Percentiles rank a stretch among this genome's conserved stretches.
Evolutionary conservation across 2,888 invertebrate species (phyloP).

Genomic region (Megaustenia siamemsis): DNA sequence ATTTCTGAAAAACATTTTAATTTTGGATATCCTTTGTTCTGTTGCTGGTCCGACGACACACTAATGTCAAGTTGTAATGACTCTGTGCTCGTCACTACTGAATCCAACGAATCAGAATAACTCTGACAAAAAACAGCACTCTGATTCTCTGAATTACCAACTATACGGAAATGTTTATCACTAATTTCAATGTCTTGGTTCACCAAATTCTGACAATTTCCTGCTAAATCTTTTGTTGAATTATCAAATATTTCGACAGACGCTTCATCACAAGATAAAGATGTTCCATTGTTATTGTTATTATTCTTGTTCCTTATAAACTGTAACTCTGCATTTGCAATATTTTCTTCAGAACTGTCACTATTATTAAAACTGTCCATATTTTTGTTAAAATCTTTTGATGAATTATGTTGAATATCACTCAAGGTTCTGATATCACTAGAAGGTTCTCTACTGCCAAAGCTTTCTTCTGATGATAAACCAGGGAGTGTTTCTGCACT

Average conservation of each 20-base stretch:
- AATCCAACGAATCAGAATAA: background rate
- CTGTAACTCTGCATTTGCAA: constrained; percentile 1
- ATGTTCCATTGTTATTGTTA: background rate
- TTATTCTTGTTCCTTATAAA: background rate
- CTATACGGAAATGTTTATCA: background rate
- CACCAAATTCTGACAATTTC: background rate
- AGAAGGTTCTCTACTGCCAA: background rate
- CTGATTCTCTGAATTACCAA: background rate
- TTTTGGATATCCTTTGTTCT: background rate
- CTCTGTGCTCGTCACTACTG: background rate
- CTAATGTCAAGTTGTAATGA: background rate
- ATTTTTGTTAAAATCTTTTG: background rate
- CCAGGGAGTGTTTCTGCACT: background rate
- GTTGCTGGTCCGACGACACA: constrained; percentile 5
- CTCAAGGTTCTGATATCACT: background rate
- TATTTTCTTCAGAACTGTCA: no score
- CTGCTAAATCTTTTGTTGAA: background rate
- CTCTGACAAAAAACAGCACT: background rate
- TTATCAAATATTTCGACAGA: background rate
- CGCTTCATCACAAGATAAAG: background rate
- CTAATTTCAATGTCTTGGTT: background rate
- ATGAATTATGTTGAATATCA: background rate
- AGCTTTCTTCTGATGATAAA: background rate
- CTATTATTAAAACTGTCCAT: background rate
- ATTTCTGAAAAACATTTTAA: background rate